A percentile compares a stretch with the other conserved stretches of the same genome.
These are phyloP conservation scores for Xiphophorus hellerii DNA, from an alignment of 2,113 vertebrate species.

Conservation along the genomic window DNA sequence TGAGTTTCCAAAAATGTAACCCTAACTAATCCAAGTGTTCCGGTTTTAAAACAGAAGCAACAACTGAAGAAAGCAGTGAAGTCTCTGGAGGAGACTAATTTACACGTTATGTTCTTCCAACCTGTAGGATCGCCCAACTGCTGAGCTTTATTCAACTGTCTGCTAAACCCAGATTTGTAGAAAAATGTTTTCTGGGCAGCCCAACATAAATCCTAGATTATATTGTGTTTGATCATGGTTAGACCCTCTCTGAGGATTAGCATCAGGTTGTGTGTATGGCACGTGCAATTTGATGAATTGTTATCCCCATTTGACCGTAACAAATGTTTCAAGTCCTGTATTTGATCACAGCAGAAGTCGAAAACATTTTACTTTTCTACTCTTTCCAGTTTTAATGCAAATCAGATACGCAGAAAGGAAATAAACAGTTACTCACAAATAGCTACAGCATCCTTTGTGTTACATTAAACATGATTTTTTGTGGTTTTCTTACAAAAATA, in stretches of 20 bases:
- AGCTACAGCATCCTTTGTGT: not conserved
- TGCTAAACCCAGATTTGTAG: conserved; percentile 55
- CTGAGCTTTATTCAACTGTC: conserved; percentile 32
- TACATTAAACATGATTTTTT: not conserved
- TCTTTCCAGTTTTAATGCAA: not conserved
- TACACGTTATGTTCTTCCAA: conserved; percentile 6
- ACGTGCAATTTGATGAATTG: conserved; percentile 42
- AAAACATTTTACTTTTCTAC: conserved; percentile 4
- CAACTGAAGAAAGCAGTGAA: conserved; percentile 10
- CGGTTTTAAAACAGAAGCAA: conserved; percentile 19
- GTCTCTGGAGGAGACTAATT: conserved; percentile 5
- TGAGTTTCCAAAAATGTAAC: conserved; percentile 23
- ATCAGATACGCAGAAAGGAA: not conserved
- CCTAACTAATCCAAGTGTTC: conserved; percentile 32
- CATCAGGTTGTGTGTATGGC: conserved; percentile 36
- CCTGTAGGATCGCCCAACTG: conserved; percentile 23
- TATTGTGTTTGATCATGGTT: conserved; percentile 70
- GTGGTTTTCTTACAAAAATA: not conserved
- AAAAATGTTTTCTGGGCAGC: conserved; percentile 53
- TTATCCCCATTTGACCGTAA: conserved; percentile 38
- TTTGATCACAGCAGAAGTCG: conserved; percentile 1
- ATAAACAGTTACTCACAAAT: not conserved
- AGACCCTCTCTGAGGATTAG: conserved; percentile 67
- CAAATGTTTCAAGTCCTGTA: conserved; percentile 13
- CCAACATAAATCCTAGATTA: conserved; percentile 70